Conservation (phyloP, 1,140 invertebrate genomes). For the Drosophila leontia region DNA sequence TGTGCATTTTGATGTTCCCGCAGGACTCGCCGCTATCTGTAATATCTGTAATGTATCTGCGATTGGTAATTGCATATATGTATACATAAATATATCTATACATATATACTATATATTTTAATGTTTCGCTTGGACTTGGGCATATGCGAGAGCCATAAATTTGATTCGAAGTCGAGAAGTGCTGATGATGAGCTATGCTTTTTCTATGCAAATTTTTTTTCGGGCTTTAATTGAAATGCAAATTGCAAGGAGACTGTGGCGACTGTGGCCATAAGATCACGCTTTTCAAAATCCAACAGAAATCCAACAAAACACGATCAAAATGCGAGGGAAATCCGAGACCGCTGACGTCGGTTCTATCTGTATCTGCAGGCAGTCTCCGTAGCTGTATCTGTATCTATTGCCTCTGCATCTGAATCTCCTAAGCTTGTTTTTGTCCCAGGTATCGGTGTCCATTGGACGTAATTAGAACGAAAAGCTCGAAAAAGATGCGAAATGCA, state of each 20-base stretch:
- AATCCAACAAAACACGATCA: constrained; percentile 67
- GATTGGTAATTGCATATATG: constrained; percentile 63
- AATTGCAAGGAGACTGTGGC: constrained; percentile 41
- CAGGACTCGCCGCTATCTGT: constrained; percentile 61
- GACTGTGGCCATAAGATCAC: constrained; percentile 66
- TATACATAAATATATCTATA: constrained; percentile 8
- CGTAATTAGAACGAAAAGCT: constrained; percentile 75
- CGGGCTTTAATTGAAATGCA: constrained; percentile 72
- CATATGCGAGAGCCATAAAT: constrained; percentile 76
- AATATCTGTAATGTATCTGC: constrained; percentile 48
- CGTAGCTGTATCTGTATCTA: constrained; percentile 17
- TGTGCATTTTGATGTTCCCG: constrained; percentile 69
- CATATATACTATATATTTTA: constrained; percentile 6
- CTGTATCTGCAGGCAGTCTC: constrained; percentile 1
- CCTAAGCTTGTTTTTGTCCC: constrained; percentile 6
- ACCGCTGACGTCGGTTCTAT: constrained; percentile 57
- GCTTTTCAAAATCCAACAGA: constrained; percentile 37
- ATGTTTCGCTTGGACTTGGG: constrained; percentile 43
- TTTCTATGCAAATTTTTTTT: constrained; percentile 77
- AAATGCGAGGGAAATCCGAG: constrained; percentile 55
- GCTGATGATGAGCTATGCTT: constrained; percentile 80
- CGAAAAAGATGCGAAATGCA: constrained; percentile 66
- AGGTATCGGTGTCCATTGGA: constrained; percentile 61
- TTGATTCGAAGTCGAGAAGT: constrained; percentile 55
- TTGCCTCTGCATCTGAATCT: constrained; percentile 11